A percentile compares a stretch with the other conserved stretches of the same genome.
phyloP scores from a whole-genome alignment of 2,797 vertebrate species.

The Toxotes lorentzi region DNA sequence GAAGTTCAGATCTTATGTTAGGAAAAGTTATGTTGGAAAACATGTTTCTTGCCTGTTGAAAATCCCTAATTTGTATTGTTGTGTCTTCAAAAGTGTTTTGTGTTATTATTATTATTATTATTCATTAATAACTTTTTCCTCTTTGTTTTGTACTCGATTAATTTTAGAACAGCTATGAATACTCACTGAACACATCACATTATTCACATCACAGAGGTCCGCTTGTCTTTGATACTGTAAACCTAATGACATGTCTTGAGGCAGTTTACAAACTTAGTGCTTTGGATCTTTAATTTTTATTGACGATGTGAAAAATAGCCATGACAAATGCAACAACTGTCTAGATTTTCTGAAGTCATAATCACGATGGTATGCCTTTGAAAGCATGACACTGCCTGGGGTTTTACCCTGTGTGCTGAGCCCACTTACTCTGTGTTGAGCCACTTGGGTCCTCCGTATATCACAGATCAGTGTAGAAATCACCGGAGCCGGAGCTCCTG shows the following conservation, averaged over 20 bases:
- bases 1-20: neutral
- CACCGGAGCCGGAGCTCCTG: constrained; percentile 24
- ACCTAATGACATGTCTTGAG: constrained; percentile 9
- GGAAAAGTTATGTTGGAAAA: too few relatives aligned
- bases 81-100: neutral
- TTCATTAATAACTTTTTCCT: neutral
- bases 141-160: neutral
- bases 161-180: neutral
- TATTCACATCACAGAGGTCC: neutral
- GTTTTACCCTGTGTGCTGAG: neutral
- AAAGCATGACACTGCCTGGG: constrained; percentile 34
- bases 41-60: too few relatives aligned
- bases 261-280: constrained; percentile 14
- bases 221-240: neutral
- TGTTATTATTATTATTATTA: neutral
- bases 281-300: constrained; percentile 17
- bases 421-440: constrained; percentile 16
- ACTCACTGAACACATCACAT: neutral
- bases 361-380: constrained; percentile 8
- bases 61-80: too few relatives aligned
- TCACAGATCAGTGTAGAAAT: constrained; percentile 47
- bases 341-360: too few relatives aligned
- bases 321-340: constrained; percentile 14
- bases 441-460: constrained; percentile 27
- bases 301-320: constrained; percentile 16